phyloP scores from a whole-genome alignment of 2,113 vertebrate species.

The Phrynosoma blainvillii region DNA sequence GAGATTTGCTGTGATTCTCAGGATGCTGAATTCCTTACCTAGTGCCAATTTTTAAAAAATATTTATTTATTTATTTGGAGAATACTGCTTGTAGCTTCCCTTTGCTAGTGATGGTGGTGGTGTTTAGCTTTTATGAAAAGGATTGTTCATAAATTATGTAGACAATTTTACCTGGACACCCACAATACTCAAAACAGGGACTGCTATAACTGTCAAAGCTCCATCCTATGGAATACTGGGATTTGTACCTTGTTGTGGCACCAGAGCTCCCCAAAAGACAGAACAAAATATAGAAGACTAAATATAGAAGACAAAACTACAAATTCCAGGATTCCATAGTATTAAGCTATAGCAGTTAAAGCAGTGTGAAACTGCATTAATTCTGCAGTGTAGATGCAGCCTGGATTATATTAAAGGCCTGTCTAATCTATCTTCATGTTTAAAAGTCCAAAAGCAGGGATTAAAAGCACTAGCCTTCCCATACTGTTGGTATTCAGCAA shows the following conservation, averaged over 20 bases:
- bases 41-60: no score
- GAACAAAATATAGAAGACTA: no score
- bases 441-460: background rate
- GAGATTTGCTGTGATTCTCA: no score
- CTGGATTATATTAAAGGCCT: background rate
- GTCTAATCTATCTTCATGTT: background rate
- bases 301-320: no score
- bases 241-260: no score
- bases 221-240: no score
- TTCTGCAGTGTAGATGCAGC: background rate
- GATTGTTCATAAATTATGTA: background rate
- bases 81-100: background rate
- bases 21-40: background rate
- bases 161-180: background rate
- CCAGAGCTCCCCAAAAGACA: no score
- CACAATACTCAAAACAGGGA: background rate
- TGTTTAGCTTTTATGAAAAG: background rate
- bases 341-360: no score
- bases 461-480: background rate
- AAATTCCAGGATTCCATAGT: no score
- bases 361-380: no score
- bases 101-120: background rate
- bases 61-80: background rate
- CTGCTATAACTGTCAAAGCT: no score
- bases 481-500: background rate